Conservation (phyloP, 2,113 vertebrate species). For the Origma solitaria region DNA sequence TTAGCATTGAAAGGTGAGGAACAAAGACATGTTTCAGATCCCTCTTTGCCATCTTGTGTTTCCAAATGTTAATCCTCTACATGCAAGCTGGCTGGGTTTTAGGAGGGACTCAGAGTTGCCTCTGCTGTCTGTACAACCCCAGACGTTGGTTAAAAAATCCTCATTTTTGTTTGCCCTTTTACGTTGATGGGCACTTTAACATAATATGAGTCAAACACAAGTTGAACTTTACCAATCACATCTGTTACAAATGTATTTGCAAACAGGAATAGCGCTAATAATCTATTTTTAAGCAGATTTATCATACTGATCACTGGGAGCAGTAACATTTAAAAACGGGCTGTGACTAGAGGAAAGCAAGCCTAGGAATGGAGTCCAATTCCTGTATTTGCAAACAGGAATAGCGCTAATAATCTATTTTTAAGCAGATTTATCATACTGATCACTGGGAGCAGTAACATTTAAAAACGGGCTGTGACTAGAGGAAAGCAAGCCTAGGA, state of each 20-base stretch:
- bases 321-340: neutral
- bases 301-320: neutral
- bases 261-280: neutral
- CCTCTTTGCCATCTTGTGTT: neutral
- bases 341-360: neutral
- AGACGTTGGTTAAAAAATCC: neutral
- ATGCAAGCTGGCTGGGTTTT: neutral
- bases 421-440: neutral
- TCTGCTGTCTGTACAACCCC: neutral
- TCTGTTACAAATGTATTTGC: neutral
- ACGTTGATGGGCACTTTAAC: neutral
- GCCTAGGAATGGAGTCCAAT: too few relatives aligned
- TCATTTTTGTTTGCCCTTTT: neutral
- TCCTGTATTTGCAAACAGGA: neutral
- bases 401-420: neutral
- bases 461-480: neutral
- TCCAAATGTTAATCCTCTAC: neutral
- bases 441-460: neutral
- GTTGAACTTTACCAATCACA: neutral
- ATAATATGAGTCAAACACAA: neutral
- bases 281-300: neutral
- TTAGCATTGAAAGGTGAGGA: neutral
- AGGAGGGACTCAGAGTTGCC: neutral
- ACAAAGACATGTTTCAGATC: neutral
- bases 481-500: neutral